Base-by-base conservation (phyloP, 1,140 invertebrate genomes). In the Galleria mellonella region DNA sequence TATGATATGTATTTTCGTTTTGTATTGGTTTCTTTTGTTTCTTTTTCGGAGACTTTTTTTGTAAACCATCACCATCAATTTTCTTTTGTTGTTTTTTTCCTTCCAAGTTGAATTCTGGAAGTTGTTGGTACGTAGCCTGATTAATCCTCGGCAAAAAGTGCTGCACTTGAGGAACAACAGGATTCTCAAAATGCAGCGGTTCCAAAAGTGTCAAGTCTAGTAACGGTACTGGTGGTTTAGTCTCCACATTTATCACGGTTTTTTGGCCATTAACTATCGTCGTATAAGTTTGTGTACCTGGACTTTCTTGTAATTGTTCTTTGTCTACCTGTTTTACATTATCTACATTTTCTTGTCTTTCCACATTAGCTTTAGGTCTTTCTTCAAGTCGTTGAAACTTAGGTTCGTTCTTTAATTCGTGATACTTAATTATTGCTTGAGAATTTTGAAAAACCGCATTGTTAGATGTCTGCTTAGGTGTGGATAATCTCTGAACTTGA, bases 131-230 rank as follows among this genome's bases (percentile, higher is more conserved):
- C 0, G 57, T 76, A n/a, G 65, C 68, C 32, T 66, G 54, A 55
- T 66, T 66, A 28, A 84, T 75, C 62, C 63, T 70, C 5, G 81
- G 81, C 30, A 84, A 66, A 47, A 69, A 84, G 44, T 84, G 81
- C 56, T 83, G 78, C 29, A 83, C 71, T 68, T 84, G 81, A 7
- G 81, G 76, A 9, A 83, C 78, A 10, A 84, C 45, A n/a, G 81
- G 81, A 61, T 84, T 83, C 11, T 61, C 64, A 50, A 84, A 84
- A 1, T 66, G 73, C 15, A 84, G 51, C 4, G 81, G 78, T 48
- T 84, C 74, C n/a, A 84, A 49, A 31, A 84, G 66, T 36, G 58
- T 79, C 12, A 84, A 44, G 29, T 84, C 76, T 40, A 84, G 32
- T 30, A 83, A 56, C 30, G 78, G 78, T 7, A 84, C 14, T 4